Base-by-base conservation (phyloP, 2,797 vertebrate genomes). In the Clangula hyemalis region DNA sequence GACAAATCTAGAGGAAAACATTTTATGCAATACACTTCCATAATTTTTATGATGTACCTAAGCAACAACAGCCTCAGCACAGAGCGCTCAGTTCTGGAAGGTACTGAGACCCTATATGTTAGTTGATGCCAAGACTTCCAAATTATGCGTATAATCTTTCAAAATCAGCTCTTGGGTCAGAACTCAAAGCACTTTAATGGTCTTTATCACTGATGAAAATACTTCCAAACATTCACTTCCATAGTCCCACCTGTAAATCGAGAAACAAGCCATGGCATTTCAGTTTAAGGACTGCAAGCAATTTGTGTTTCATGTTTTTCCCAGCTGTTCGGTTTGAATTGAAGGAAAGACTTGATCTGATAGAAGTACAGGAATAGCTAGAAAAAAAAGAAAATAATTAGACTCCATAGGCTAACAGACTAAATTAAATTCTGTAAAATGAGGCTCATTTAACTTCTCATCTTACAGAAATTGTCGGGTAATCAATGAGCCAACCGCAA, bases 261-360 rank as follows among this genome's bases (percentile, higher is more conserved):
- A 99, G 90, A 66, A 99, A 98, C 56, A 99, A 95, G 54, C 96
- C 8, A 16, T 99, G 98, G 76, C 98, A 99, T 96, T 99, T 99
- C 74, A 99, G 98, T 93, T 97, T 97, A 72, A 99, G 96, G 84
- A 99, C 95, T 0, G 91, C 77, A 88, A 98, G 92, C 62, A 99
- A 97, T 95, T 99, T 99, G 89, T 96, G 96, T 70, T 96, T 98
- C 98, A 99, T 98, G 81, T 96, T 98, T 82, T 97, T 95, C 34
- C 99, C 98, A 1, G 98, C 96, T 70, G 93, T 97, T 88, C 81
- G 80, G 94, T 96, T 94, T 36, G 97, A 98, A 81, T 98, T 98
- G 91, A 99, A 97, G 66, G 98, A 98, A 39, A 99, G 97, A 85
- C 99, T 99, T 92, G 98, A 98, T 87, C 98, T 98, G 93, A 99